Conservation (phyloP, 1,140 invertebrate genomes). For the Calliopsis andreniformis region DNA sequence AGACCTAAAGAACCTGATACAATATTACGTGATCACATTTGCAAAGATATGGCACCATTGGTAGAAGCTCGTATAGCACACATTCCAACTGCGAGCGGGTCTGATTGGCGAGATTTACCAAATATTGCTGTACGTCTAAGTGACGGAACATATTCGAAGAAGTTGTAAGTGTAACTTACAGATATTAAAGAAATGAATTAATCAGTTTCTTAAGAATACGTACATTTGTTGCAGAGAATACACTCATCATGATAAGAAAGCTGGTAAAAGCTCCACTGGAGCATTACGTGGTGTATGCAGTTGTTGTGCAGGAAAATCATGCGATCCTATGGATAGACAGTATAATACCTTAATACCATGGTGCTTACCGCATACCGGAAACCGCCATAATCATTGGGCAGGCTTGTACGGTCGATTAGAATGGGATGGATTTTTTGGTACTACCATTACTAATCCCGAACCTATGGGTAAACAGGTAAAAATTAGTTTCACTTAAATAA, state of each 20-base stretch:
- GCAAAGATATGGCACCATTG: slow-evolving; percentile 92
- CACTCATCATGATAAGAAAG: slow-evolving; percentile 87
- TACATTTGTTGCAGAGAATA: slow-evolving; percentile 84
- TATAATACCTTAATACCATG: slow-evolving; percentile 93
- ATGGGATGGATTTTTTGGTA: slow-evolving; percentile 93
- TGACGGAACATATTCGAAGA: slow-evolving; percentile 87
- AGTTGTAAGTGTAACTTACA: slow-evolving; percentile 81
- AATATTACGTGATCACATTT: slow-evolving; percentile 89
- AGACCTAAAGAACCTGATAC: slow-evolving; percentile 83
- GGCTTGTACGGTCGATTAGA: slow-evolving; percentile 87
- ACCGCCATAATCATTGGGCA: slow-evolving; percentile 93
- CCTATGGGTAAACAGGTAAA: slow-evolving; percentile 93
- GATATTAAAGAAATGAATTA: too few species aligned
- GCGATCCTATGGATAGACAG: slow-evolving; percentile 89
- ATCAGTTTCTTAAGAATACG: too few species aligned
- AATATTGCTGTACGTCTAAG: slow-evolving; percentile 88
- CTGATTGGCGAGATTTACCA: slow-evolving; percentile 94
- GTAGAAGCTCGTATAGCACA: slow-evolving; percentile 90
- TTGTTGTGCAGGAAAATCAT: slow-evolving; percentile 86
- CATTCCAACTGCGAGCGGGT: slow-evolving; percentile 88
- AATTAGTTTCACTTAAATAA: background rate
- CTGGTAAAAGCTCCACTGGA: slow-evolving; percentile 84
- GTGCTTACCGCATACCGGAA: slow-evolving; percentile 94
- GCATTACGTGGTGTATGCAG: slow-evolving; percentile 89
- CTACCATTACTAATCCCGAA: slow-evolving; percentile 93